Evolutionary conservation across 1,140 invertebrate genomes (phyloP).

Genomic region (Physella acuta): DNA sequence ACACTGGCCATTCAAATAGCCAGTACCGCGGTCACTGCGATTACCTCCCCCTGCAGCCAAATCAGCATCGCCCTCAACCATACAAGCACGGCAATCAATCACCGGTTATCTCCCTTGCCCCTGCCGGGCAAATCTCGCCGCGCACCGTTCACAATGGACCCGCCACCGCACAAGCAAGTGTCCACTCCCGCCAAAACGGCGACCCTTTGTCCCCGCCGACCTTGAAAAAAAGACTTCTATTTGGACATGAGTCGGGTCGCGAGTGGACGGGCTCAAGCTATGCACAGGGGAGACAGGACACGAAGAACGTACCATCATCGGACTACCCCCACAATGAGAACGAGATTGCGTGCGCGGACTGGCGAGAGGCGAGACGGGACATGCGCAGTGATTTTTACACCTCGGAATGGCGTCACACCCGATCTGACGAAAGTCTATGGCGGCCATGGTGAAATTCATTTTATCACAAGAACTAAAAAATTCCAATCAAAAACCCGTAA

Average conservation of each 20-base stretch:
- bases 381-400: neutral
- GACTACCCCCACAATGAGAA: neutral
- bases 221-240: constrained; percentile 19
- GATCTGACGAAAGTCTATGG: neutral
- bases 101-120: neutral
- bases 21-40: neutral
- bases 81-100: neutral
- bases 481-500: too few species aligned
- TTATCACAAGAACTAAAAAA: too few species aligned
- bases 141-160: neutral
- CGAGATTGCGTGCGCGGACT: too few species aligned
- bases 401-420: neutral
- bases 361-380: neutral
- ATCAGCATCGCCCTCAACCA: neutral
- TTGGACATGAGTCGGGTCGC: constrained; percentile 16
- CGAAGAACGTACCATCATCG: neutral
- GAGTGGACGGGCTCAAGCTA: constrained; percentile 12
- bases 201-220: constrained; percentile 10
- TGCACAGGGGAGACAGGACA: neutral
- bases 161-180: neutral
- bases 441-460: constrained; percentile 5
- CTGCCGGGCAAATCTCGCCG: neutral
- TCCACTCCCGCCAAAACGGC: constrained; percentile 12
- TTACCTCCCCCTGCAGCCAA: neutral
- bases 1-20: neutral